Evolutionary conservation across 2,797 vertebrate species (phyloP).

Genomic region (Epinephelus awoara): DNA sequence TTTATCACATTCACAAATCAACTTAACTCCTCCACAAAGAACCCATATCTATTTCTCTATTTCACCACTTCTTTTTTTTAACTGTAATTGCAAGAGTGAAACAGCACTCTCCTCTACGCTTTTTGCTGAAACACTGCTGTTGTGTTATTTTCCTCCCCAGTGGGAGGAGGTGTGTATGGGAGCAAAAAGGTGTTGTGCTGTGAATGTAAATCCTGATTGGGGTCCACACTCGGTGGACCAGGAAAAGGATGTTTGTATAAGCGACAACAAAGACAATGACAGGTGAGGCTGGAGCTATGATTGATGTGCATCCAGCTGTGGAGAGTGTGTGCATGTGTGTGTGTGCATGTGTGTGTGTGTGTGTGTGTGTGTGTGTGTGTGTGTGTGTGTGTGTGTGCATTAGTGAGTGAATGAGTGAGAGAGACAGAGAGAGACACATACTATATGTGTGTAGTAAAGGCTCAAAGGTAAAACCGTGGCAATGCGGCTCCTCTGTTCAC

Average conservation of each 20-base stretch:
- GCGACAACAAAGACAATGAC: constrained; percentile 68
- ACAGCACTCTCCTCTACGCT: constrained; percentile 18
- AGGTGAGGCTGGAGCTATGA: constrained; percentile 69
- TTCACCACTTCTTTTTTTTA: constrained; percentile 5
- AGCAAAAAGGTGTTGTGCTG: constrained; percentile 59
- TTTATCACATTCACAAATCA: constrained; percentile 57
- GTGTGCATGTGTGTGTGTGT: constrained; percentile 10
- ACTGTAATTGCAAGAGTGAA: constrained; percentile 33
- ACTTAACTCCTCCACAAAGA: constrained; percentile 37
- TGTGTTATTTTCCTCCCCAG: constrained; percentile 21
- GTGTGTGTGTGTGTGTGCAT: constrained; percentile 2
- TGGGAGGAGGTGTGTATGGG: constrained; percentile 38
- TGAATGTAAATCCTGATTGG: constrained; percentile 78
- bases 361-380: constrained; percentile 16
- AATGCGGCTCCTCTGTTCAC: constrained; percentile 56
- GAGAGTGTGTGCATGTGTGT: neutral
- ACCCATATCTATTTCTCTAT: constrained; percentile 17
- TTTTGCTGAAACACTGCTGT: constrained; percentile 21
- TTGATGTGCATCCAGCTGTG: constrained; percentile 70
- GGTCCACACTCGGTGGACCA: constrained; percentile 64
- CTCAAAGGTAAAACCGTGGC: constrained; percentile 49
- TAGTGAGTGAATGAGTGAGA: neutral
- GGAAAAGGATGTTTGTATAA: constrained; percentile 60
- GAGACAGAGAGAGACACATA: neutral
- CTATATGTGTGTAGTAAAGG: constrained; percentile 32